Evolutionary conservation across 2,888 invertebrate genomes (phyloP).

Genomic region (Bimastos eiseni): DNA sequence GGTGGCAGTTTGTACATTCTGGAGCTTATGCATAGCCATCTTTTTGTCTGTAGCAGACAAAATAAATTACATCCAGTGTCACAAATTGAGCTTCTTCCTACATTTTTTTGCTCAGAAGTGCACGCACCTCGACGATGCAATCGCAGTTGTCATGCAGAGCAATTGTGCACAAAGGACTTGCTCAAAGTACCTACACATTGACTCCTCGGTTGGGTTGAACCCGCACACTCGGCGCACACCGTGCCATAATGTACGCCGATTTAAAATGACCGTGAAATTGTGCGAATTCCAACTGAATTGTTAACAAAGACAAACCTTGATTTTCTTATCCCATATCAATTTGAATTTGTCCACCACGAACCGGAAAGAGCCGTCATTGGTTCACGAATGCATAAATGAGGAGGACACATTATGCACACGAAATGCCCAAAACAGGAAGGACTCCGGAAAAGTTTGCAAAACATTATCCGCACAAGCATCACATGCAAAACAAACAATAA

Average conservation of each 20-base stretch:
- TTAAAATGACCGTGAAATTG: background rate
- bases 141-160: too few relatives aligned
- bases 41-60: background rate
- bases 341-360: background rate
- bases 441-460: background rate
- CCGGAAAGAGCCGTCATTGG: background rate
- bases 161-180: too few relatives aligned
- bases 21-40: background rate
- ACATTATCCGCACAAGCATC: background rate
- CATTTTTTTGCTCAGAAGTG: too few relatives aligned
- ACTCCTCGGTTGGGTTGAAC: too few relatives aligned
- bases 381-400: background rate
- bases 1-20: background rate
- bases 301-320: background rate
- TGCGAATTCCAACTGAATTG: background rate
- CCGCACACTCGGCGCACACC: too few relatives aligned
- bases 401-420: background rate
- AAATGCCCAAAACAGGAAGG: too few relatives aligned
- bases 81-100: too few relatives aligned
- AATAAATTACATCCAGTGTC: background rate
- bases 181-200: too few relatives aligned
- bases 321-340: background rate
- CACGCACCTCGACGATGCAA: too few relatives aligned
- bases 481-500: background rate
- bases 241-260: too few relatives aligned